Percentiles rank a stretch among this genome's conserved stretches.
These are phyloP conservation scores for Busseola fusca DNA, from an alignment of 2,888 invertebrate genomes.

Conservation along the genomic window DNA sequence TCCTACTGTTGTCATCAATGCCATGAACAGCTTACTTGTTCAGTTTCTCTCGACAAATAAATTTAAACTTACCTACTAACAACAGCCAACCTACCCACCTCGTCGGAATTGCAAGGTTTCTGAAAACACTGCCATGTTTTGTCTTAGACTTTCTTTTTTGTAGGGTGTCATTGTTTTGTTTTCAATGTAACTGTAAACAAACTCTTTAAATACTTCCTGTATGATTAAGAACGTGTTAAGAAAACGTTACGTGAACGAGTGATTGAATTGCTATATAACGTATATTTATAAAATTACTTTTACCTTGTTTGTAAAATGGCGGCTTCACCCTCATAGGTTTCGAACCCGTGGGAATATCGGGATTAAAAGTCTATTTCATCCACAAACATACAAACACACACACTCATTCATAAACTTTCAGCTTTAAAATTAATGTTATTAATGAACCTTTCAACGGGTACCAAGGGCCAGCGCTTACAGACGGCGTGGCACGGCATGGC, in stretches of 20 bases:
- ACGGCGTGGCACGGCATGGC: too few relatives aligned
- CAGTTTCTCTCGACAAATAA: not conserved
- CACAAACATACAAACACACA: too few relatives aligned
- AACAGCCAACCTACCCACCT: not conserved
- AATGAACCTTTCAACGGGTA: too few relatives aligned
- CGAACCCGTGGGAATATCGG: too few relatives aligned
- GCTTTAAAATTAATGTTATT: too few relatives aligned
- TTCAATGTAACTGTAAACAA: slow-evolving; percentile 18
- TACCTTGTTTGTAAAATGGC: not conserved
- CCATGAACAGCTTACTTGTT: not conserved
- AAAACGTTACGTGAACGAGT: not conserved
- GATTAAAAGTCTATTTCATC: too few relatives aligned
- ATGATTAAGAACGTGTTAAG: not conserved
- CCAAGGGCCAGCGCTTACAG: too few relatives aligned
- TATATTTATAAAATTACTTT: not conserved
- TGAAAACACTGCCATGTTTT: slow-evolving; percentile 25
- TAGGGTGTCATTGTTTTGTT: slow-evolving; percentile 31
- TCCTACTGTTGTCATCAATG: not conserved
- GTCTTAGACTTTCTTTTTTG: slow-evolving; percentile 24
- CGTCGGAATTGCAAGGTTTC: slow-evolving; percentile 6
- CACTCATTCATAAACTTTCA: too few relatives aligned
- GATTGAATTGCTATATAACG: too few relatives aligned
- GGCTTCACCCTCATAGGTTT: too few relatives aligned
- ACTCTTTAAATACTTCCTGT: slow-evolving; percentile 8
- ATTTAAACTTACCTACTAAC: not conserved